phyloP scores from a whole-genome alignment of 2,888 invertebrate genomes.

The Boloria selene region DNA sequence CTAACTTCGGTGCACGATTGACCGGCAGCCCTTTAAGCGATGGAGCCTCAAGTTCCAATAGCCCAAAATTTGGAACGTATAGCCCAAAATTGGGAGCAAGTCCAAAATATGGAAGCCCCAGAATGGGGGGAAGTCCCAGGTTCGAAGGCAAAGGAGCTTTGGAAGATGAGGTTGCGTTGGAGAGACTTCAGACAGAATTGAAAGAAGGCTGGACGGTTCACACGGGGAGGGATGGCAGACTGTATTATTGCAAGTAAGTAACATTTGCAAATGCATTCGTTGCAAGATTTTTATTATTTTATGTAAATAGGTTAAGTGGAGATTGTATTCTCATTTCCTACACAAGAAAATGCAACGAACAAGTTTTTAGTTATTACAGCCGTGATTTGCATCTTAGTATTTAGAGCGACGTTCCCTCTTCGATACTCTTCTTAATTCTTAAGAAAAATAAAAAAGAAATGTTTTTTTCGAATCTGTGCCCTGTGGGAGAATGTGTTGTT shows the following conservation, averaged over 20 bases:
- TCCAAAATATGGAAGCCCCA: constrained; percentile 66
- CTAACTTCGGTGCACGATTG: constrained; percentile 52
- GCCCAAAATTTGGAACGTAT: constrained; percentile 54
- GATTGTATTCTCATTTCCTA: too few relatives aligned
- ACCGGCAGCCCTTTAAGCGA: constrained; percentile 65
- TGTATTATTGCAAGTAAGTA: constrained; percentile 96
- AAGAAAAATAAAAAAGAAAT: too few relatives aligned
- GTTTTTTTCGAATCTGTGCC: too few relatives aligned
- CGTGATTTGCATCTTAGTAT: not conserved
- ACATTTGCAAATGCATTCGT: not conserved
- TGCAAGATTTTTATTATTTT: too few relatives aligned
- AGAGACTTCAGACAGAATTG: constrained; percentile 82
- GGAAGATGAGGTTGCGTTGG: constrained; percentile 75
- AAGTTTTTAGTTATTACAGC: not conserved
- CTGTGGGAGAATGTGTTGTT: too few relatives aligned
- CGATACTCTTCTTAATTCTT: too few relatives aligned
- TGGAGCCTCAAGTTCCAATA: constrained; percentile 59
- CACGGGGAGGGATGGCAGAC: constrained; percentile 88
- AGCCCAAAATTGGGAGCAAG: constrained; percentile 65
- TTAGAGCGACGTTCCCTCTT: not conserved
- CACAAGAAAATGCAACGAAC: not conserved
- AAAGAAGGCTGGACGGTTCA: constrained; percentile 91
- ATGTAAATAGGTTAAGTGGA: too few relatives aligned
- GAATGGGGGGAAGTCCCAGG: constrained; percentile 73
- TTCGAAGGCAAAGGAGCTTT: constrained; percentile 52